Percentiles rank a stretch among this genome's conserved stretches.
phyloP scores from a whole-genome alignment of 2,797 vertebrate species.

The Poliocrania exsul region DNA sequence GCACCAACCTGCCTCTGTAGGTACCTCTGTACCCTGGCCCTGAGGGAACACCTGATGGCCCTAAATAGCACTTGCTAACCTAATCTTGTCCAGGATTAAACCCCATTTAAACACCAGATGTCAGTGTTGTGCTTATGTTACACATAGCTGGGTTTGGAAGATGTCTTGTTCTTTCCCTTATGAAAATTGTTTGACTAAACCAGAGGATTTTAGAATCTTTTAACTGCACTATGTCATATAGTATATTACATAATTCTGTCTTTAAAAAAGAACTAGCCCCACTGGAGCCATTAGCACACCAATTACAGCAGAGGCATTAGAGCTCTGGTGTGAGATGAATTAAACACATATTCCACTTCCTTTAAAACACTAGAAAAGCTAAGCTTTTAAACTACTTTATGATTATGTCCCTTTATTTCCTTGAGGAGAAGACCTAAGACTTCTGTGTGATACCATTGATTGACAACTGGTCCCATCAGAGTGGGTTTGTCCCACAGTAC shows the following conservation, averaged over 20 bases:
- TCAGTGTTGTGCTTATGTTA: slow-evolving; percentile 78
- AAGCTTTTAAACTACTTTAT: not conserved
- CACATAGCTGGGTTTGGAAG: not conserved
- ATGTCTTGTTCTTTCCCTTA: not conserved
- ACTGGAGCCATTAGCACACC: not conserved
- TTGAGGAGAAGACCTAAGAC: not conserved
- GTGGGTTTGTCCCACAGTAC: not conserved
- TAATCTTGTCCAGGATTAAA: not conserved
- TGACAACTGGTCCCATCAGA: accelerated
- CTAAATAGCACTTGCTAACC: not conserved
- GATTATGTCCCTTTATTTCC: not conserved
- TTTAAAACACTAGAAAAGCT: not conserved
- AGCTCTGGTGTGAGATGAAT: not conserved
- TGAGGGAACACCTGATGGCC: not conserved
- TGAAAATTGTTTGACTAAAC: not conserved
- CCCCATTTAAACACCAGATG: slow-evolving; percentile 72
- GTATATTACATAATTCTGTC: not conserved
- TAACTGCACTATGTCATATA: not conserved
- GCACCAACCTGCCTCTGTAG: not conserved
- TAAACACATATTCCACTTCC: not conserved
- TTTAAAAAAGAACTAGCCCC: not conserved
- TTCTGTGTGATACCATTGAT: not conserved
- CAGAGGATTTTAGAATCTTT: not conserved
- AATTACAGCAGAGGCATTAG: not conserved
- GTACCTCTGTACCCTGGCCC: not conserved